Evolutionary conservation across 2,888 invertebrate species (phyloP).

Genomic region (Galerucella pusilla): DNA sequence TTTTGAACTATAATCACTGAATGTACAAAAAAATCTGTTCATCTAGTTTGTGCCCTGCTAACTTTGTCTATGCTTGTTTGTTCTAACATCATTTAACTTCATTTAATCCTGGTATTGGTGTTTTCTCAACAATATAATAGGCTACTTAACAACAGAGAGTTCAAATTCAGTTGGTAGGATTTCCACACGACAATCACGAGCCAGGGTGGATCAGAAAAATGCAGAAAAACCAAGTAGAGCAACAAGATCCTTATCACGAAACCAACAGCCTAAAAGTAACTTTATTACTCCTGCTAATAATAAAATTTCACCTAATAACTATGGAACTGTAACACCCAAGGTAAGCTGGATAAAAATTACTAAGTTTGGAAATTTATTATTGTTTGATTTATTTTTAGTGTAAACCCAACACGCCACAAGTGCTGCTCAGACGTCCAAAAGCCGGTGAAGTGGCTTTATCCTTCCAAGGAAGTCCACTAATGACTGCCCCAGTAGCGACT

Average conservation of each 20-base stretch:
- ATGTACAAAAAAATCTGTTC: neutral
- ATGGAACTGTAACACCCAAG: slow-evolving; percentile 59
- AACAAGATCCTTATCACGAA: slow-evolving; percentile 52
- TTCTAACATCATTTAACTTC: slow-evolving; percentile 33
- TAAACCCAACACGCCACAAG: slow-evolving; percentile 71
- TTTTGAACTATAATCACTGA: neutral
- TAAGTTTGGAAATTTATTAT: neutral
- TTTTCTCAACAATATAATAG: slow-evolving; percentile 46
- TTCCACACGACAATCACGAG: slow-evolving; percentile 34
- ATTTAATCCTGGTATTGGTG: slow-evolving; percentile 45
- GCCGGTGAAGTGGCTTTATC: slow-evolving; percentile 76
- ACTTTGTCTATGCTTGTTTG: slow-evolving; percentile 5
- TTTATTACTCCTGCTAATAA: slow-evolving; percentile 48
- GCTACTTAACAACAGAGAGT: slow-evolving; percentile 59
- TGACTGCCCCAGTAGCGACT: slow-evolving; percentile 67
- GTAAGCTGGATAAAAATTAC: slow-evolving; percentile 43
- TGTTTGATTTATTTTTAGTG: slow-evolving; percentile 58
- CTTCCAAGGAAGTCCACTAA: slow-evolving; percentile 75
- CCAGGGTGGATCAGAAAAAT: neutral
- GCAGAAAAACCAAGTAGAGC: slow-evolving; percentile 34
- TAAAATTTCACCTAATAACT: slow-evolving; percentile 40
- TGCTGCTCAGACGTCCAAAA: slow-evolving; percentile 71
- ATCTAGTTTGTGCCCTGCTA: slow-evolving; percentile 4
- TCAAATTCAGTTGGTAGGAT: slow-evolving; percentile 47
- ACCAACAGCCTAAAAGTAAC: slow-evolving; percentile 31